A percentile compares a stretch with the other conserved stretches of the same genome.
Conservation (phyloP, 2,113 vertebrate species). For the Hippocampus guttulatus region DNA sequence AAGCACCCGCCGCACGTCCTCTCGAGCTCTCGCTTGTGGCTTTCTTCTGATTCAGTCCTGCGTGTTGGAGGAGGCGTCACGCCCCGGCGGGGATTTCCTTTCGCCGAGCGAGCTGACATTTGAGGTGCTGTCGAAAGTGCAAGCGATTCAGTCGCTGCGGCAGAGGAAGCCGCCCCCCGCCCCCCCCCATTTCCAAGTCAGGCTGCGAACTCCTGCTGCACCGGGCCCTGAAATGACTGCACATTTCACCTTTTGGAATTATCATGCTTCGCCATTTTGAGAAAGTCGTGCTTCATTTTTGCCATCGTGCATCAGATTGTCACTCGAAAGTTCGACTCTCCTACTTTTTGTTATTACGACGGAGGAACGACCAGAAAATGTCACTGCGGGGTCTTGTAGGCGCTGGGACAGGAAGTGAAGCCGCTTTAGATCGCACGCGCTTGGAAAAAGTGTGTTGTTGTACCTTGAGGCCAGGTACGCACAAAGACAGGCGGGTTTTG, state of each 20-base stretch:
- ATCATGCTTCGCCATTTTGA: no score
- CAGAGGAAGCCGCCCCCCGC: slow-evolving; percentile 5
- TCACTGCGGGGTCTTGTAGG: no score
- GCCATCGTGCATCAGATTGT: no score
- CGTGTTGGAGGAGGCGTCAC: slow-evolving; percentile 42
- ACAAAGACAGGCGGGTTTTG: no score
- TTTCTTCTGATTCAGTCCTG: slow-evolving; percentile 50
- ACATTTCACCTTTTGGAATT: neutral
- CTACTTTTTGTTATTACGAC: no score
- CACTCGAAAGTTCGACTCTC: neutral
- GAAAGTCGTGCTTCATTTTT: no score
- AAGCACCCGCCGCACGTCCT: slow-evolving; percentile 18
- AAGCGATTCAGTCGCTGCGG: slow-evolving; percentile 25
- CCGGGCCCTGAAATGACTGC: neutral
- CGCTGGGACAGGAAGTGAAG: no score
- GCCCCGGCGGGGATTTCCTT: slow-evolving; percentile 48
- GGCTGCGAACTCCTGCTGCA: neutral
- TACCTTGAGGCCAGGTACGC: no score
- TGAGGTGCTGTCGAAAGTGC: slow-evolving; percentile 33
- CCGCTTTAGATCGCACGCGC: no score
- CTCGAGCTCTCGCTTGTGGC: slow-evolving; percentile 63
- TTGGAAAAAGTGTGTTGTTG: no score
- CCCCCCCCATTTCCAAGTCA: neutral
- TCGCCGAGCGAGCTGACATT: slow-evolving; percentile 50
- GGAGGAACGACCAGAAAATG: no score